Percentiles rank a stretch among this genome's conserved stretches.
Conservation (phyloP, 2,888 invertebrate species). For the Hydrotaea diabolus region DNA sequence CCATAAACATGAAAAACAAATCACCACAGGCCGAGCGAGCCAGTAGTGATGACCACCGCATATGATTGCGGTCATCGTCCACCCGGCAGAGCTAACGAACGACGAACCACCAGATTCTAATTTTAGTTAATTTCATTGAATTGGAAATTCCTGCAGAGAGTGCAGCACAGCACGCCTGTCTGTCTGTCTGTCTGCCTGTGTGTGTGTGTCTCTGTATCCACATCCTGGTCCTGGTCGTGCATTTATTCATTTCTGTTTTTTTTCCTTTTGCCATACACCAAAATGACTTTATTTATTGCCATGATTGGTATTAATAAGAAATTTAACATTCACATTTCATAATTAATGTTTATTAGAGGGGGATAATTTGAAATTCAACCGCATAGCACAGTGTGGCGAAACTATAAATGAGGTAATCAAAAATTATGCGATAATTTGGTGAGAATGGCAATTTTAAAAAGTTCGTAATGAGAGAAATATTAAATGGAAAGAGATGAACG, state of each 20-base stretch:
- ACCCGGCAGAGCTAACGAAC: no score
- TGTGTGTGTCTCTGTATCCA: not conserved
- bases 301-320: not conserved
- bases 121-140: slow-evolving; percentile 14
- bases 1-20: not conserved
- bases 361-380: not conserved
- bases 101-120: not conserved
- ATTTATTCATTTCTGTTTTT: not conserved
- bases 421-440: no score
- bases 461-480: no score
- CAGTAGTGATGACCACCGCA: not conserved
- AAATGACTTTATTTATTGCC: not conserved
- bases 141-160: not conserved
- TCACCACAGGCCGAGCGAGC: not conserved
- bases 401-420: not conserved
- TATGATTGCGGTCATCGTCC: not conserved
- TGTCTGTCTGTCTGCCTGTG: no score
- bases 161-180: no score
- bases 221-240: slow-evolving; percentile 25
- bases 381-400: not conserved
- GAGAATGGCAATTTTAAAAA: no score
- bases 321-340: not conserved
- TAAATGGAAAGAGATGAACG: no score
- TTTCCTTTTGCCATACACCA: not conserved
- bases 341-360: not conserved